Percentiles rank a stretch among this genome's conserved stretches.
Conservation (phyloP, 2,113 vertebrate species). For the Ictidomys tridecemlineatus region DNA sequence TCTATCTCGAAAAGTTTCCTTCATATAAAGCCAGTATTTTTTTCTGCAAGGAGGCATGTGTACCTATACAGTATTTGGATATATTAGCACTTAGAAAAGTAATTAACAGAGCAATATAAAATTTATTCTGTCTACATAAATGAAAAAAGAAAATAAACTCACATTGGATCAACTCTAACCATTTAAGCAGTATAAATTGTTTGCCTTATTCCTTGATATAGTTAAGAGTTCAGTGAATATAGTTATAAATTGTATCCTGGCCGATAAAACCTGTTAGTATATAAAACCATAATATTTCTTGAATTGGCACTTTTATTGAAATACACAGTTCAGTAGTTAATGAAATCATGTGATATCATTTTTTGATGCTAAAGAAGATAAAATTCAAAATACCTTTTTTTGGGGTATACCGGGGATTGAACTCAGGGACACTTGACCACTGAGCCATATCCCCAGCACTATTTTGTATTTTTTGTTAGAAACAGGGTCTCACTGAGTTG, state of each 20-base stretch:
- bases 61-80: background rate
- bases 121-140: background rate
- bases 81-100: background rate
- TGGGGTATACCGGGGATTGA: too few relatives aligned
- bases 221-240: background rate
- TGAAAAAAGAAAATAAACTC: background rate
- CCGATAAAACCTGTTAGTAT: background rate
- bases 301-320: background rate
- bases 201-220: background rate
- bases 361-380: background rate
- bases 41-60: background rate
- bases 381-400: background rate
- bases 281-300: background rate
- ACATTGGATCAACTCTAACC: background rate
- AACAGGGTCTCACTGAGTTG: too few relatives aligned
- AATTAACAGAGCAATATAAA: background rate
- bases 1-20: background rate
- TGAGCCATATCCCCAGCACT: too few relatives aligned
- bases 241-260: background rate
- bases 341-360: background rate
- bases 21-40: background rate
- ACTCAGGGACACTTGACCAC: too few relatives aligned
- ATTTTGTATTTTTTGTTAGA: too few relatives aligned
- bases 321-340: background rate
- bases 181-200: background rate